Evolutionary conservation across 2,797 vertebrate species (phyloP), one percentile per base, ranked within the genome.

Genomic region (Microctenopoma lineatum): DNA sequence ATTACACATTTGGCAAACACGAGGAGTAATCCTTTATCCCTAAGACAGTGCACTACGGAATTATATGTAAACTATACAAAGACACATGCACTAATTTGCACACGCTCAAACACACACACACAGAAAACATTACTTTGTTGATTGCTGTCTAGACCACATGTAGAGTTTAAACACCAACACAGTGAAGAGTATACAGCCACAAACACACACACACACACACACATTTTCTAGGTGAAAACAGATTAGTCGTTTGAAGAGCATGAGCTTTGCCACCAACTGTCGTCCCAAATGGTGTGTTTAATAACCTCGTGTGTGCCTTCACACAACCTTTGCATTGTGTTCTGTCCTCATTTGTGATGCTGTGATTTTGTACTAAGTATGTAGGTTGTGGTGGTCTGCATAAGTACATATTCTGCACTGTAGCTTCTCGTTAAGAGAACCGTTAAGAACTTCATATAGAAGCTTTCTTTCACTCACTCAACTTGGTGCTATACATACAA

Each of bases 261-360:
- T 41, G 13, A 55, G 61, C 26, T 55, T 72, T 44, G 55, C 66
- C 56, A 73, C 77, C 77, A 66, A 78, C 80, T 84, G 77, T 64
- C 73, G 62, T 61, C 58, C 59, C 26, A 61, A 64, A 74, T 74
- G 39, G 52, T 34, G 41, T 60, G 32, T 68, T 76, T 25, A 54
- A 57, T 70, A 73, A 68, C 45, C 42, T 7, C 18, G 44, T 45
- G 16, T 53, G 29, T 29, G 9, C 25, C 3, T 32, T 5, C 15
- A 25, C 2, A 25, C 4, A n/a, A 48, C 50, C 6, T 29, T n/a
- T 61, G 3, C 16, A 15, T 10, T 58, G 46, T 48, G 29, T 12
- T 66, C 9, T 39, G n/a, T 47, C 16, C 25, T 16, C n/a, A 12
- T 36, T 13, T 32, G 21, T 68, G 18, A 7, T 34, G 12, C 59